These are phyloP conservation scores for Rotaria sp. DNA, from an alignment of 2,888 invertebrate genomes.

Conservation along the genomic window DNA sequence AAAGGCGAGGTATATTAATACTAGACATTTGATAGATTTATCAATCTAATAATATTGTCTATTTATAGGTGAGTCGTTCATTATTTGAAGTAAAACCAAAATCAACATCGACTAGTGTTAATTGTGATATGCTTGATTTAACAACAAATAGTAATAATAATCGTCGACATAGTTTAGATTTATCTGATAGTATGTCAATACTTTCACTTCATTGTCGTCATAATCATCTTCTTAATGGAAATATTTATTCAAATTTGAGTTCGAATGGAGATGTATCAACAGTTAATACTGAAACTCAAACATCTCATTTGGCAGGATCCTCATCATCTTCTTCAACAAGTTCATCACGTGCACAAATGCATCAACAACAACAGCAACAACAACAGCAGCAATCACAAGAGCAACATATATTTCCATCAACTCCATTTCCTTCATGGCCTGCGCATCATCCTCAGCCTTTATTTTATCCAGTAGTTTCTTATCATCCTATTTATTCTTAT, in stretches of 20 bases:
- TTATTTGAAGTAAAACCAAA: background rate
- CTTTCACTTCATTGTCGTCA: background rate
- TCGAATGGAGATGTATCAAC: background rate
- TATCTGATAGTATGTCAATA: constrained; percentile 17
- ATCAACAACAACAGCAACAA: background rate
- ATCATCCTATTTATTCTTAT: constrained; percentile 9
- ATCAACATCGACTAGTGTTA: background rate
- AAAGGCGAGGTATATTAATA: background rate
- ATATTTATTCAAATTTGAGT: background rate
- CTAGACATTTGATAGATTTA: too few relatives aligned
- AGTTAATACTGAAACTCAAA: constrained; percentile 25
- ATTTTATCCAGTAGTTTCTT: background rate
- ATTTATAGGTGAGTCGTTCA: background rate
- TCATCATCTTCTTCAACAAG: background rate
- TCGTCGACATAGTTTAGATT: constrained; percentile 3
- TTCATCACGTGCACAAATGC: background rate
- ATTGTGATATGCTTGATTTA: background rate
- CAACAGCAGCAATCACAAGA: background rate
- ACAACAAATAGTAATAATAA: background rate
- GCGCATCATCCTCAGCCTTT: background rate
- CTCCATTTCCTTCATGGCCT: background rate
- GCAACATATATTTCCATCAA: background rate
- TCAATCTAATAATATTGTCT: too few relatives aligned
- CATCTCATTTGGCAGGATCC: background rate
- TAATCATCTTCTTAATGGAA: background rate